Percentiles rank a stretch among this genome's conserved stretches.
phyloP scores from a whole-genome alignment of 2,888 invertebrate genomes.

The Clostera curtula region DNA sequence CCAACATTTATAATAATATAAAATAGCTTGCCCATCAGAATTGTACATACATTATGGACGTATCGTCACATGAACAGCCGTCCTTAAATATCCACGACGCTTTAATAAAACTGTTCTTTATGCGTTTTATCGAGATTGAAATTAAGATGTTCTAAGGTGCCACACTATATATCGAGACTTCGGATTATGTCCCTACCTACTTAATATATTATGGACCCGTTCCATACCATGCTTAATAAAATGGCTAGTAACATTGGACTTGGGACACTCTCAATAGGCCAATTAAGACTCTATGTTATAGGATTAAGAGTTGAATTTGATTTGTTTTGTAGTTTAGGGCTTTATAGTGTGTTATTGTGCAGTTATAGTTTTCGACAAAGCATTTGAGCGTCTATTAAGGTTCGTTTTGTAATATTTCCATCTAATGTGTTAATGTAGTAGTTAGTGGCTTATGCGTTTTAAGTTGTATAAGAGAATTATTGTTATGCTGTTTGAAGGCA shows the following conservation, averaged over 20 bases:
- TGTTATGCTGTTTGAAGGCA: no score
- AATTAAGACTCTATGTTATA: constrained; percentile 14
- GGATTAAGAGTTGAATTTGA: constrained; percentile 13
- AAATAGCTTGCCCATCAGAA: no score
- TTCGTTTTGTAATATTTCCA: constrained; percentile 2
- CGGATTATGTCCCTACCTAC: constrained; percentile 15
- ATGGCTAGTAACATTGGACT: constrained; percentile 3
- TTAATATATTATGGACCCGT: neutral
- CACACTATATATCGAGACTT: constrained; percentile 17
- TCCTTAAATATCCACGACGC: constrained; percentile 32
- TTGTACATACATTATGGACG: no score
- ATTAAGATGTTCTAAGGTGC: constrained; percentile 63
- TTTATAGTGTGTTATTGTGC: neutral
- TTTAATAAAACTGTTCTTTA: constrained; percentile 58
- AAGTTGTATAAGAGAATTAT: neutral
- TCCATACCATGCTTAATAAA: neutral
- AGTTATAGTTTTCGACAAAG: constrained; percentile 1
- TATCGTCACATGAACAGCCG: constrained; percentile 22
- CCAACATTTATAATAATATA: neutral
- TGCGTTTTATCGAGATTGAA: constrained; percentile 61
- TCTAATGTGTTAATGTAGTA: constrained; percentile 1
- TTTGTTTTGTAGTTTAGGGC: constrained; percentile 1
- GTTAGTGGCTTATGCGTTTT: constrained; percentile 1
- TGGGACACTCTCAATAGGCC: constrained; percentile 8
- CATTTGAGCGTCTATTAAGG: constrained; percentile 1